These are phyloP conservation scores for Subacronicta megacephala DNA, from an alignment of 2,888 invertebrate genomes.

Conservation along the genomic window DNA sequence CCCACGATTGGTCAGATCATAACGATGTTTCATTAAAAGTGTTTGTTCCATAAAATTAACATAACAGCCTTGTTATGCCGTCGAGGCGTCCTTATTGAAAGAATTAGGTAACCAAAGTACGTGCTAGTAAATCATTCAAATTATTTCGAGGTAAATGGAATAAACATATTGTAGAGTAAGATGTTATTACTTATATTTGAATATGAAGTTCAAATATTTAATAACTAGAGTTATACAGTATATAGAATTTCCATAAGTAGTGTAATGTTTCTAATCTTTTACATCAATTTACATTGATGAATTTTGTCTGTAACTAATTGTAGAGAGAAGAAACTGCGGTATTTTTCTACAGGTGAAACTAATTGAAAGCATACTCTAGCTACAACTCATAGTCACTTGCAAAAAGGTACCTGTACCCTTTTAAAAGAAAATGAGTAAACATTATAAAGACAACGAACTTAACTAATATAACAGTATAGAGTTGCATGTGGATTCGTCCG, in stretches of 20 bases:
- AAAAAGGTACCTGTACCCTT: conserved; percentile 22
- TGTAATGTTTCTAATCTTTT: no score
- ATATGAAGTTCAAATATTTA: no score
- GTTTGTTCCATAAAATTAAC: conserved; percentile 49
- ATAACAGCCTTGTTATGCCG: conserved; percentile 46
- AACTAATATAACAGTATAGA: no score
- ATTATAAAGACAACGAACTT: conserved; percentile 20
- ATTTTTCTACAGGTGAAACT: conserved; percentile 56
- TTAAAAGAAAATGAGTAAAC: conserved; percentile 42
- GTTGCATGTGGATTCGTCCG: no score
- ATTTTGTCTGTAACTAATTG: conserved; percentile 20
- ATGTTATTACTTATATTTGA: no score
- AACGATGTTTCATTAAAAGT: conserved; percentile 35
- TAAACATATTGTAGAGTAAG: no score
- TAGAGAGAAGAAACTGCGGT: conserved; percentile 20
- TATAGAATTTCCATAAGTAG: no score
- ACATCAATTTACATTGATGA: conserved; percentile 2
- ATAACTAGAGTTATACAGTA: no score
- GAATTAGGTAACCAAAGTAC: conserved; percentile 25
- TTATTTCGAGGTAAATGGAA: conserved; percentile 1
- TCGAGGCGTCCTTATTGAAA: conserved; percentile 4
- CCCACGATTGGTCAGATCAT: conserved; percentile 74
- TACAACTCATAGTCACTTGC: conserved; percentile 23
- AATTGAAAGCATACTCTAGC: conserved; percentile 55
- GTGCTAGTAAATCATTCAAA: conserved; percentile 10